Conservation (phyloP, 2,113 vertebrate species). For the Turnix velox region DNA sequence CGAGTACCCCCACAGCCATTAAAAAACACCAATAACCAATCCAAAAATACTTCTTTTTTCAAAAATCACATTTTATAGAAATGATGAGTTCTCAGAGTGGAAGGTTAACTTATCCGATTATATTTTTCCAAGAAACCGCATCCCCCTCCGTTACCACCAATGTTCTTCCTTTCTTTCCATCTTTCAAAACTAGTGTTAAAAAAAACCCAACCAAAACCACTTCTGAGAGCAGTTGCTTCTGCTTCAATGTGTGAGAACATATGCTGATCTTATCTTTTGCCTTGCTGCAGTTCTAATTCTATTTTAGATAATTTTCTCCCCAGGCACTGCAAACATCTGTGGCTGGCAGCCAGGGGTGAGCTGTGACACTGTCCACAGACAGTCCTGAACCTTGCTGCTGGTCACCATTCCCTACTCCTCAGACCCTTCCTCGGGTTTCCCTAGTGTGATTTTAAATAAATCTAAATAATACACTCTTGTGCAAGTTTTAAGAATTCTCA, state of each 20-base stretch:
- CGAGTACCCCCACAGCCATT: background rate
- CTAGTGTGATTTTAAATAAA: background rate
- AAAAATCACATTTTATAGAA: background rate
- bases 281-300: background rate
- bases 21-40: fast-evolving
- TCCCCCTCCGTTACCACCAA: background rate
- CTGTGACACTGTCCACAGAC: background rate
- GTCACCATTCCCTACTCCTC: background rate
- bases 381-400: no score
- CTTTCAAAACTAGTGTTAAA: background rate
- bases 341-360: background rate
- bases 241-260: background rate
- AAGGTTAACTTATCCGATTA: background rate
- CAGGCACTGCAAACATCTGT: background rate
- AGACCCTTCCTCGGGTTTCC: background rate
- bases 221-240: background rate
- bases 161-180: background rate
- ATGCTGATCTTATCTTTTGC: background rate
- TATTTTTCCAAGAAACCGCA: background rate
- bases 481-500: background rate
- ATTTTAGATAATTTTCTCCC: background rate
- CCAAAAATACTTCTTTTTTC: background rate
- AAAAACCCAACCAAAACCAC: background rate
- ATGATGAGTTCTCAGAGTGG: no score
- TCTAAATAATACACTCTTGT: background rate